Percentiles rank a stretch among this genome's conserved stretches.
Evolutionary conservation across 2,113 vertebrate genomes (phyloP).

Genomic region (Entomyzon cyanotis): DNA sequence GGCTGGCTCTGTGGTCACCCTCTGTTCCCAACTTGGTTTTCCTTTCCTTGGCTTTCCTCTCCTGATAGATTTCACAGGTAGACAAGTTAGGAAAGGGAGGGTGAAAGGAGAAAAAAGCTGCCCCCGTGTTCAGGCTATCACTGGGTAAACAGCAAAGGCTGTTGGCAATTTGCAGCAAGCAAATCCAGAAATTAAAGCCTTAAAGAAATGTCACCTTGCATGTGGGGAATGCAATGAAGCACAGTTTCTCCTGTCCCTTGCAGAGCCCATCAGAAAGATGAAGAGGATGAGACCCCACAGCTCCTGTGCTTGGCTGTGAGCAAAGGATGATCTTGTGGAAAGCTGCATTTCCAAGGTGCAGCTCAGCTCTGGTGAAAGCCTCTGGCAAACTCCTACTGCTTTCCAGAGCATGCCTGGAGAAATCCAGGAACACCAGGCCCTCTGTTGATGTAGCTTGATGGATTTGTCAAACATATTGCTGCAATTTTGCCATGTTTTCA

Average conservation of each 20-base stretch:
- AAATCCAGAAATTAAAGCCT: background rate
- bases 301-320: background rate
- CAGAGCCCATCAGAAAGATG: background rate
- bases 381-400: conserved; percentile 24
- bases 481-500: background rate
- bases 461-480: conserved; percentile 30
- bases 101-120: background rate
- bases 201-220: background rate
- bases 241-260: background rate
- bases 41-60: background rate
- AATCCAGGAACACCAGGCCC: background rate
- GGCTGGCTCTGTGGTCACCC: background rate
- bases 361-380: conserved; percentile 2
- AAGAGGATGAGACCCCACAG: background rate
- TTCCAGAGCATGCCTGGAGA: background rate
- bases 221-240: background rate
- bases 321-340: background rate
- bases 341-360: background rate
- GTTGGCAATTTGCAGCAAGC: background rate
- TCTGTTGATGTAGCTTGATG: background rate
- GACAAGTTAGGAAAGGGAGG: background rate
- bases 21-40: background rate
- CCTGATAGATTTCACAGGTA: background rate
- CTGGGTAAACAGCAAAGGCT: background rate
- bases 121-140: accelerated